Evolutionary conservation across 2,888 invertebrate genomes (phyloP).

Genomic region (Troides helena): DNA sequence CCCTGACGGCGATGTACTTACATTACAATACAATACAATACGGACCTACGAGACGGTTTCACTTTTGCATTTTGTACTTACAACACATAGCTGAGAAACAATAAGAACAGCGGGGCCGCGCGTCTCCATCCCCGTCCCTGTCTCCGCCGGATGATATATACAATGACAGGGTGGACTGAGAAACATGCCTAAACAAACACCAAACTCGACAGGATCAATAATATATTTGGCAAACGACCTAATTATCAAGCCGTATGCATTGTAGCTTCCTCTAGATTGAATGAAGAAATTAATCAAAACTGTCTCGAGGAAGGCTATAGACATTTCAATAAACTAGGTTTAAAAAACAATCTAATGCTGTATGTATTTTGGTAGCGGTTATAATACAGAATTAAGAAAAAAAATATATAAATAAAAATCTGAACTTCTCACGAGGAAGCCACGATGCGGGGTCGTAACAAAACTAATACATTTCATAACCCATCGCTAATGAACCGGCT

Average conservation of each 20-base stretch:
- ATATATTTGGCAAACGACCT: constrained; percentile 10
- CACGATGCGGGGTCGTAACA: background rate
- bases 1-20: constrained; percentile 29
- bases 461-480: constrained; percentile 6
- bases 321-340: background rate
- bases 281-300: background rate
- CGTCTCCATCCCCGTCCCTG: constrained; percentile 37
- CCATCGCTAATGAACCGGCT: background rate
- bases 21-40: constrained; percentile 30
- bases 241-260: background rate
- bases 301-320: background rate
- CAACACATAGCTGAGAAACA: constrained; percentile 39
- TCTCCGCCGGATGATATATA: constrained; percentile 57
- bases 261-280: background rate
- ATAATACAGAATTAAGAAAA: background rate
- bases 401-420: background rate
- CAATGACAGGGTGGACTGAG: constrained; percentile 61
- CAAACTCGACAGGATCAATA: constrained; percentile 37
- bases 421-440: background rate
- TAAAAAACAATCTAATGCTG: background rate
- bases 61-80: constrained; percentile 59
- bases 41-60: constrained; percentile 40
- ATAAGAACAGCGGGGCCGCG: constrained; percentile 47
- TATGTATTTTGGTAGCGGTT: background rate
- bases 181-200: constrained; percentile 50